These are phyloP conservation scores for Mormyrus iriodes DNA, from an alignment of 2,113 vertebrate species.

Conservation along the genomic window DNA sequence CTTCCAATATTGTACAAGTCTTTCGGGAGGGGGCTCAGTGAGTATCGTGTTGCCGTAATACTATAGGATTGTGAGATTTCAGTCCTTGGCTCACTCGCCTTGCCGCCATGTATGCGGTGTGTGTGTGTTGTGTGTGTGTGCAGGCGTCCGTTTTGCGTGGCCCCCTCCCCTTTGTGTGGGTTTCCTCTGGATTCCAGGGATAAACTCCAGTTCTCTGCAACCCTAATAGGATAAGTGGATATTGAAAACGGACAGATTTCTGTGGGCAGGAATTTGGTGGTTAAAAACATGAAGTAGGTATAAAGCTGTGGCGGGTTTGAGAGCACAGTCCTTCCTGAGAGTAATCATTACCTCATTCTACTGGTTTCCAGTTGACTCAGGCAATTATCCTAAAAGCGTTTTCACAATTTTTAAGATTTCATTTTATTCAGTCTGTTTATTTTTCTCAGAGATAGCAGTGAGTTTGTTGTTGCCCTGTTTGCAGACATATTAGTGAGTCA, in stretches of 20 bases:
- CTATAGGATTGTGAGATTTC: neutral
- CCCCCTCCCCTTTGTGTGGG: neutral
- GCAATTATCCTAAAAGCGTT: neutral
- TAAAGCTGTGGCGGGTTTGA: neutral
- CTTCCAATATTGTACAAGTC: conserved; percentile 51
- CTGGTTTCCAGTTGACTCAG: conserved; percentile 1
- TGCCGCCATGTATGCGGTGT: neutral
- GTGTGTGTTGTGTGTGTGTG: neutral
- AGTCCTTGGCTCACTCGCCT: neutral
- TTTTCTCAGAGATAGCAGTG: neutral
- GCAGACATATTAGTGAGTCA: neutral
- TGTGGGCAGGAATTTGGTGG: neutral
- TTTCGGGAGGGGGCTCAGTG: neutral
- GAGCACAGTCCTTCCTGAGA: neutral
- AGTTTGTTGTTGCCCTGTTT: neutral
- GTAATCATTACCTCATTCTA: neutral
- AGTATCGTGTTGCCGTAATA: neutral
- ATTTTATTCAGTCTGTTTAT: neutral
- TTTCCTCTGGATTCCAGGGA: neutral
- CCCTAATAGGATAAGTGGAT: neutral
- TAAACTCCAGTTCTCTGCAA: neutral
- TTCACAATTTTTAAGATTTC: neutral
- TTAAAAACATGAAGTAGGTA: neutral
- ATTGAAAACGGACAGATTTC: neutral
- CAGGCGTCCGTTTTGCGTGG: neutral